phyloP scores from a whole-genome alignment of 2,113 vertebrate species.

The Pygoscelis antarcticus region DNA sequence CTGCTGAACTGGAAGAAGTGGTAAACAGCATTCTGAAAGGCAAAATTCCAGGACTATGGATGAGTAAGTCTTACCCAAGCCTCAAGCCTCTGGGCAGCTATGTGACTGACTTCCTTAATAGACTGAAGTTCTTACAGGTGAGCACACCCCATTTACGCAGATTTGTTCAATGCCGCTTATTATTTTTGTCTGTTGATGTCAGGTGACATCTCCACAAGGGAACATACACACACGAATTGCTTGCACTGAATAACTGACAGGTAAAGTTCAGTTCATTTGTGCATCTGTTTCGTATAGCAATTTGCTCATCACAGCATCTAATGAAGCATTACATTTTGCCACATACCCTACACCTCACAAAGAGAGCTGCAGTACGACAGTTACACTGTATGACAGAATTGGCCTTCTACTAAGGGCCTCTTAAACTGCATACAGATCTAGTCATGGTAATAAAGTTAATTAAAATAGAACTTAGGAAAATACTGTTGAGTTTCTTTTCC shows the following conservation, averaged over 20 bases:
- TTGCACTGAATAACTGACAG: not conserved
- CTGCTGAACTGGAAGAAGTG: conserved; percentile 87
- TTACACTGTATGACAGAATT: not conserved
- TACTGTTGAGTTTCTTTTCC: not conserved
- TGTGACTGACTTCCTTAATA: conserved; percentile 83
- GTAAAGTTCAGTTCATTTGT: not conserved
- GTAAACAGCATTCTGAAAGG: conserved; percentile 86
- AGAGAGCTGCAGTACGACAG: not conserved
- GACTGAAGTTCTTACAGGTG: conserved; percentile 87
- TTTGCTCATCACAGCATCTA: not conserved
- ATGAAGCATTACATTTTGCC: not conserved
- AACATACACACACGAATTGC: not conserved
- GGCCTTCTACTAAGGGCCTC: not conserved
- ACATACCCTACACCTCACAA: not conserved
- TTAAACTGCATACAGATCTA: not conserved
- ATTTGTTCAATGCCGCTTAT: not conserved
- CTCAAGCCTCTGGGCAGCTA: conserved; percentile 89
- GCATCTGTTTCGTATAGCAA: not conserved
- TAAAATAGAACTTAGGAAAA: not conserved
- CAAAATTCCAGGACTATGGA: conserved; percentile 85
- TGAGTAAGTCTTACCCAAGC: conserved; percentile 89
- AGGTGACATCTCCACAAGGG: not conserved
- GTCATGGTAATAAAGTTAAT: not conserved
- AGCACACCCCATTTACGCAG: not conserved
- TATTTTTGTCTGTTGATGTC: not conserved